Percentiles rank a stretch among this genome's conserved stretches.
Conservation (phyloP, 2,113 vertebrate genomes). For the Xiphophorus maculatus region DNA sequence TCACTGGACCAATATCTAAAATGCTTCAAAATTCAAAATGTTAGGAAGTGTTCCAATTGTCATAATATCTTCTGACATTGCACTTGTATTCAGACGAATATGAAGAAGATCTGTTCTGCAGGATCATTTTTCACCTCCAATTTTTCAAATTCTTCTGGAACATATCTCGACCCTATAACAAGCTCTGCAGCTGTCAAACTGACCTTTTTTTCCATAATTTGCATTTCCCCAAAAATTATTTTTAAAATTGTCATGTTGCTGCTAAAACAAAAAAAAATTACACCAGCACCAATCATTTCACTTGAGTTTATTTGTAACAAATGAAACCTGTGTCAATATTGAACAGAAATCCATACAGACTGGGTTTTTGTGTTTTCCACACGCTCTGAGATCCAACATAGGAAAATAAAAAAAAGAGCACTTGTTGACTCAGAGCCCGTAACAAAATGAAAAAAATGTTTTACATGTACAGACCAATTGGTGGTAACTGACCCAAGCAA, state of each 20-base stretch:
- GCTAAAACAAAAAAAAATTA: background rate
- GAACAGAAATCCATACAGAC: conserved; percentile 98
- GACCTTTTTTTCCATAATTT: background rate
- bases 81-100: too few species aligned
- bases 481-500: conserved; percentile 91
- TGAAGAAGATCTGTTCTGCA: too few species aligned
- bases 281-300: conserved; percentile 83
- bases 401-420: conserved; percentile 95
- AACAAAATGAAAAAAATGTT: conserved; percentile 72
- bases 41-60: too few species aligned
- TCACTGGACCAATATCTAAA: too few species aligned
- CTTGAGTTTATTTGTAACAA: conserved; percentile 99
- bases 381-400: conserved; percentile 94
- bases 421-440: conserved; percentile 91
- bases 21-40: too few species aligned
- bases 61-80: too few species aligned
- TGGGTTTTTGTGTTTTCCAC: conserved; percentile 80
- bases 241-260: background rate
- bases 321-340: conserved; percentile 99
- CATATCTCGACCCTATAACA: background rate
- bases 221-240: too few species aligned
- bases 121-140: too few species aligned
- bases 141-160: too few species aligned
- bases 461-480: conserved; percentile 95
- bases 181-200: background rate